Evolutionary conservation across 1,140 invertebrate species (phyloP), one percentile per base, ranked within the genome.

Genomic region (Colletes latitarsis): DNA sequence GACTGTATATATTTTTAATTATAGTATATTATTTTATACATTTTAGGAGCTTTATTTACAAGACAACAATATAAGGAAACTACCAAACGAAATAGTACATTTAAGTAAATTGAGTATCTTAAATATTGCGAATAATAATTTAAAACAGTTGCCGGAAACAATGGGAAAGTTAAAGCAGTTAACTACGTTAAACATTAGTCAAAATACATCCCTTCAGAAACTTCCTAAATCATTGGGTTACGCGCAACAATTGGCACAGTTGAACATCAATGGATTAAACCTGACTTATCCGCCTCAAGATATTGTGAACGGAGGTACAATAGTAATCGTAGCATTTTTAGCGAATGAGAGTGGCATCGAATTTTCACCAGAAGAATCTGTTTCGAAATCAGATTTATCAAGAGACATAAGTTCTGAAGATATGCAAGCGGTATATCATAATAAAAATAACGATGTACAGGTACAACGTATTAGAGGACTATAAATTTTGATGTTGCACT

Each of bases 81-180:
- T 98, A 88, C 96, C 97, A 67, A 94, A 95, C 72, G 94, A 94
- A 82, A 94, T 97, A 84, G 94, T 94, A 73, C 90, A 93, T 71
- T 90, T 98, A 69, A 91, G 91, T 69, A 94, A 94, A 69, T 92
- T 98, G 75, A 92, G 93, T 90, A 92, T 96, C 70, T 92, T 98
- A 43, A 95, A 97, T 94, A 89, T 96, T 21, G 96, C 96, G 49
- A 94, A 95, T 63, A 97, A 98, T 92, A 94, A 94, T 83, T 90
- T 97, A 60, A 96, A 95, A 90, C 90, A 89, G 75, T 90, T 97
- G 68, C 96, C 96, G 76, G 92, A 95, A 57, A 92, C 93, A 76
- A 91, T 97, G 46, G 95, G 95, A 58, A 93, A 95, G 70, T 92
- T 97, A 66, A 94, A 93, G 79, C 93, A 90, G 55, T 91, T 97